Base-by-base conservation (phyloP, 2,113 vertebrate species). In the Hylia prasina region DNA sequence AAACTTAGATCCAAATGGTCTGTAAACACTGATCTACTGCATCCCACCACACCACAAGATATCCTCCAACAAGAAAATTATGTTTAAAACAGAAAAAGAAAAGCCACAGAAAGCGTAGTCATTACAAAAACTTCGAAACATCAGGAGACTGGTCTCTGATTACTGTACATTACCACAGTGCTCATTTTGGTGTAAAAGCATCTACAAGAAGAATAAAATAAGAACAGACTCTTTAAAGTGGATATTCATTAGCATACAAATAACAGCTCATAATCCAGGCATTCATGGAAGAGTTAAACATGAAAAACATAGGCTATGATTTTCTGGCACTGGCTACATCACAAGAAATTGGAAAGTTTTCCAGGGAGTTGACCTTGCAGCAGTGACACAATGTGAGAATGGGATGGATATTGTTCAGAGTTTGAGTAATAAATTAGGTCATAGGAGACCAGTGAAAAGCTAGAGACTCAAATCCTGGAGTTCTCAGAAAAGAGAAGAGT, bases 341-440 rank as follows among this genome's bases (percentile, higher is more conserved):
- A 87, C 18, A 79, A 69, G 75, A 66, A 87, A 91, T 11, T 79
- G 66, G 42, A 85, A 91, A 63, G 33, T 82, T 82, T 94, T 89
- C 82, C 44, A 85, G 89, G 93, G 81, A 87, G 87, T 85, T 72
- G 89, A 91, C 64, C 44, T 90, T 65, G 47, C 25, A 6, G 75
- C 63, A 4, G 45, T 88, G 78, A 95, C 70, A 72, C 51, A 84
- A 82, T 72, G 86, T 44, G 27, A 94, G 75, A 89, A 80, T 7
- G 53, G 81, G 50, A 95, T 89, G 54, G 48, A 69, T 87, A 64
- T 57, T 79, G 91, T 84, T 89, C 91, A 87, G 78, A 72, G 70
- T 54, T 39, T 85, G 57, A 85, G 66, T 85, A 91, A 94, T 80
- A 95, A 94, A 94, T 91, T 85, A 95, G 89, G 51, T 79, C 94